Evolutionary conservation across 2,797 vertebrate genomes (phyloP), one percentile per base, ranked within the genome.

Genomic region (Notoglanidium macrostoma): DNA sequence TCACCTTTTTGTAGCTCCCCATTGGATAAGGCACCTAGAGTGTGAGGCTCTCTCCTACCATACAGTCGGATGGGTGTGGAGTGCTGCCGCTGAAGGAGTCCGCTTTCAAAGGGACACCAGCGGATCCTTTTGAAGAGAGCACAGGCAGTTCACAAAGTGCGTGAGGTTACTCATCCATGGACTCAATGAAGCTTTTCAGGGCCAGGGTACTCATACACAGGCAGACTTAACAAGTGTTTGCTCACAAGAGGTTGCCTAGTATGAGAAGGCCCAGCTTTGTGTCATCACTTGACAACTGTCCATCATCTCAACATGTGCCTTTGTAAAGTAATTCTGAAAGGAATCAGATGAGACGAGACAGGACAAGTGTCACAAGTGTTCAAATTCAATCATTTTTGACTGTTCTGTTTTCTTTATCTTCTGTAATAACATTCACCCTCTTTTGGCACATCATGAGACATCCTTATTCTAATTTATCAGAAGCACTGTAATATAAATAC

Each of bases 141-240:
- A 68, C 67, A 83, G 63, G 80, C 85, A 76, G 85, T 88, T 90
- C 90, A 88, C 83, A 85, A 84, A 85, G 84, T 83, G 86, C 78
- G 49, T 85, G 84, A 85, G 80, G 84, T 89, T 90, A 90, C 86
- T 91, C 87, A 87, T 87, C 89, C 88, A 89, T 87, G 86, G 88
- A 85, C 90, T 93, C 91, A 93, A 93, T 94, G 90, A 94, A 93
- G 91, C 91, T 91, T 93, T 92, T 92, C 89, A 89, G 90, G 90
- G 86, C 70, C 61, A 63, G 74, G 87, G 85, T 86, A 89, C 88
- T 90, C 89, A 87, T 90, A 88, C 90, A 91, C 86, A 72, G 88
- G 85, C 86, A 87, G 84, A 89, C 89, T 92, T 90, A 92, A 93
- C 88, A 87, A 92, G 79, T 90, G 92, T 94, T 94, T 94, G 92